phyloP scores from a whole-genome alignment of 2,888 invertebrate species.

The Argyresthia goedartella region DNA sequence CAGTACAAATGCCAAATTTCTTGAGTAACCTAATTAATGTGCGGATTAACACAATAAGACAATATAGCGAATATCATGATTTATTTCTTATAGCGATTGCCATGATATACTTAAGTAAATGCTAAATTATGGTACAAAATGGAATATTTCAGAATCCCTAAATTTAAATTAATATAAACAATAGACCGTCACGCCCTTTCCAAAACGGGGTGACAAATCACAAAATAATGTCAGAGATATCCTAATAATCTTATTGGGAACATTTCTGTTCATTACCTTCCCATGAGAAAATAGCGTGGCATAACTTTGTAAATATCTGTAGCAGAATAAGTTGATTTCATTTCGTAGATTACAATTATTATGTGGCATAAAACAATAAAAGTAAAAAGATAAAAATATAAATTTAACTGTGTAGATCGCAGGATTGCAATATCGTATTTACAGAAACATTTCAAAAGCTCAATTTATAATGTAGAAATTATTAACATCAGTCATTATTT shows the following conservation, averaged over 20 bases:
- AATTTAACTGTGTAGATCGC: constrained; percentile 36
- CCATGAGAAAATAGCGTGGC: too few species aligned
- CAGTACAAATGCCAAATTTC: too few species aligned
- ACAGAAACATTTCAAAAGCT: constrained; percentile 3
- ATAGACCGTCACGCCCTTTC: too few species aligned
- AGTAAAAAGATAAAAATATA: constrained; percentile 29
- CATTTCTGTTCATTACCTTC: too few species aligned
- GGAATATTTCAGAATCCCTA: constrained; percentile 61
- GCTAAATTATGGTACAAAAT: constrained; percentile 51
- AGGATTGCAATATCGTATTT: constrained; percentile 27
- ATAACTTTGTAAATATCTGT: constrained; percentile 32
- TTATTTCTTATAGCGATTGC: not conserved
- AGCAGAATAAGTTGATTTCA: constrained; percentile 46
- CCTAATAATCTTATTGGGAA: too few species aligned
- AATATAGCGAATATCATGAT: not conserved
- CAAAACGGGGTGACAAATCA: too few species aligned
- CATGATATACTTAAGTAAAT: constrained; percentile 21
- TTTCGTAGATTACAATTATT: constrained; percentile 24
- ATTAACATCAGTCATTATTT: constrained; percentile 38
- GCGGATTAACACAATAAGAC: too few species aligned
- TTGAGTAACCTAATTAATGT: not conserved
- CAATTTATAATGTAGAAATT: constrained; percentile 11
- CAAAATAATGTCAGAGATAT: too few species aligned
- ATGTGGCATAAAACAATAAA: constrained; percentile 1
- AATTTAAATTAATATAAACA: constrained; percentile 27